Percentiles rank a stretch among this genome's conserved stretches.
Evolutionary conservation across 2,113 vertebrate genomes (phyloP).

Genomic region (Hystrix cristata): DNA sequence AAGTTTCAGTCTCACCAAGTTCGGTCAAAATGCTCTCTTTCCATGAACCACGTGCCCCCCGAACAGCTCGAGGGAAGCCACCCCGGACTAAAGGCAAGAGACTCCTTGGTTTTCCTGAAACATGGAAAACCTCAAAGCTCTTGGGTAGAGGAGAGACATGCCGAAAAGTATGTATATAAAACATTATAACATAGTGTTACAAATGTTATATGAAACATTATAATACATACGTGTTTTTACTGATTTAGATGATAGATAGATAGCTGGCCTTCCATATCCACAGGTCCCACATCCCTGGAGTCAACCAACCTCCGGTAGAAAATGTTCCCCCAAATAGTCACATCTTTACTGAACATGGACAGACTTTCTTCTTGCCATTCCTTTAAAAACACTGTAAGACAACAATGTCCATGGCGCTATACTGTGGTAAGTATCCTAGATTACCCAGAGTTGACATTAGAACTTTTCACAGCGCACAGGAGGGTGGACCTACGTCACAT

Average conservation of each 20-base stretch:
- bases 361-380: not conserved
- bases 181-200: not conserved
- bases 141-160: not conserved
- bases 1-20: not conserved
- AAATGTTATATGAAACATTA: not conserved
- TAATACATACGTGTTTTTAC: not conserved
- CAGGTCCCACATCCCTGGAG: not conserved
- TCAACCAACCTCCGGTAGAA: not conserved
- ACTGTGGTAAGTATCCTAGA: not conserved
- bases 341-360: not conserved
- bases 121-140: not conserved
- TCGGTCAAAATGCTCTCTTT: not conserved
- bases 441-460: not conserved
- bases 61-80: not conserved
- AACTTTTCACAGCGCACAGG: not conserved
- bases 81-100: not conserved
- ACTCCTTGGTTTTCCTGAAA: not conserved
- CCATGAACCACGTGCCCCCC: rapidly evolving
- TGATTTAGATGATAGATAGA: not conserved
- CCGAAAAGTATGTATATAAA: not conserved
- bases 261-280: not conserved
- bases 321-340: not conserved
- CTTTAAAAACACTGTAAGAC: not conserved
- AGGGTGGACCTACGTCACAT: no score
- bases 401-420: not conserved